These are phyloP conservation scores for Psilopogon haemacephalus DNA, from an alignment of 2,113 vertebrate genomes.

Conservation along the genomic window DNA sequence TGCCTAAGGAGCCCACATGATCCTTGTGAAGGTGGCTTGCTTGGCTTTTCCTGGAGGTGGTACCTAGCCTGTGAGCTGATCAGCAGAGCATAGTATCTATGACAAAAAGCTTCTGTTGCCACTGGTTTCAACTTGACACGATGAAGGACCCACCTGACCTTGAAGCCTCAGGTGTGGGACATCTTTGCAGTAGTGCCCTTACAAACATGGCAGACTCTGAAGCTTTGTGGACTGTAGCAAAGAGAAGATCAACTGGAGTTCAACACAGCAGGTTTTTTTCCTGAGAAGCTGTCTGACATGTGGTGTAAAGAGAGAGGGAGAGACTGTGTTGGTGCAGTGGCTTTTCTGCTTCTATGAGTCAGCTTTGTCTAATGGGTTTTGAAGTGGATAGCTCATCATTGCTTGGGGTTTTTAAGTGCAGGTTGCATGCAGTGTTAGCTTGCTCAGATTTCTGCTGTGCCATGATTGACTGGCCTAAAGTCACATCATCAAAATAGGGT, in stretches of 20 bases:
- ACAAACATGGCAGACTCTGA: background rate
- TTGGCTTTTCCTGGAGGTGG: background rate
- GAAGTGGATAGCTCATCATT: slow-evolving; percentile 43
- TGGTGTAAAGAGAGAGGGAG: slow-evolving; percentile 20
- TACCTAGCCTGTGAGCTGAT: background rate
- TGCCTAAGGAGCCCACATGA: background rate
- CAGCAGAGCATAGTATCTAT: background rate
- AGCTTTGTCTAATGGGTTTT: slow-evolving; percentile 57
- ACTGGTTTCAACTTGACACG: background rate
- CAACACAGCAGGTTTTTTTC: background rate
- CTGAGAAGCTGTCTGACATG: slow-evolving; percentile 32
- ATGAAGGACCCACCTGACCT: background rate
- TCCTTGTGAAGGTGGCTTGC: background rate
- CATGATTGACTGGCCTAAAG: slow-evolving; percentile 5
- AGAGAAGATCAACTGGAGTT: background rate
- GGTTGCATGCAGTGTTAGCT: slow-evolving; percentile 34
- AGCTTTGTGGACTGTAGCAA: background rate
- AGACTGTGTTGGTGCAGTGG: slow-evolving; percentile 46
- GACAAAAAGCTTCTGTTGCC: background rate
- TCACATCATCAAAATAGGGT: slow-evolving; percentile 3
- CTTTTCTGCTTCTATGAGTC: slow-evolving; percentile 52
- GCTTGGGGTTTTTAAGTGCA: slow-evolving; percentile 60
- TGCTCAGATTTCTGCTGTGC: slow-evolving; percentile 19
- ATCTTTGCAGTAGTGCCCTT: background rate
- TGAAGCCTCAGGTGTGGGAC: background rate